phyloP scores from a whole-genome alignment of 2,113 vertebrate species.

The Gymnocephalus cernua region DNA sequence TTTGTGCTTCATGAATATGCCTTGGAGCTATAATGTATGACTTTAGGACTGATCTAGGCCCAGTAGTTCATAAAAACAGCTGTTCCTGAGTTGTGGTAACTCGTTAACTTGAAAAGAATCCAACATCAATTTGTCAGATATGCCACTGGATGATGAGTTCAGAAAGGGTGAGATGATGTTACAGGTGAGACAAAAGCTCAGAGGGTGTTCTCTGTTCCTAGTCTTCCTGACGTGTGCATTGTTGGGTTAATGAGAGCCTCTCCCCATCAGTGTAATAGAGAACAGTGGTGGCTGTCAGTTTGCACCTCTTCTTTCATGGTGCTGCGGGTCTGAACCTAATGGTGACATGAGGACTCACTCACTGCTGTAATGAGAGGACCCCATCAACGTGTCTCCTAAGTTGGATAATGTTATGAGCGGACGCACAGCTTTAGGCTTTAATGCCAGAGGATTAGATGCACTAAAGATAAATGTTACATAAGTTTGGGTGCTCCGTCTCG shows the following conservation, averaged over 20 bases:
- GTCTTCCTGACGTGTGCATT: conserved; percentile 61
- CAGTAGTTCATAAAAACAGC: not conserved
- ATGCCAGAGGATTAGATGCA: conserved; percentile 45
- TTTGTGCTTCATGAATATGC: not conserved
- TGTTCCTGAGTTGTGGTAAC: not conserved
- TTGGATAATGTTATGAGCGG: conserved; percentile 58
- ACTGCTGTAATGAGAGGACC: conserved; percentile 65
- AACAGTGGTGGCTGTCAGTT: conserved; percentile 67
- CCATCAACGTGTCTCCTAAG: conserved; percentile 46
- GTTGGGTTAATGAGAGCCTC: conserved; percentile 67
- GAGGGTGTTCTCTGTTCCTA: conserved; percentile 64
- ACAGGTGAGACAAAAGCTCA: conserved; percentile 73
- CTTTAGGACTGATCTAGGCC: not conserved
- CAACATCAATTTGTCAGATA: conserved; percentile 13
- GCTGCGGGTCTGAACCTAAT: conserved; percentile 48
- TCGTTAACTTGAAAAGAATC: not conserved
- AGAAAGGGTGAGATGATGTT: conserved; percentile 61
- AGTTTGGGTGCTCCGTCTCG: conserved; percentile 13
- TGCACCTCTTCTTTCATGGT: conserved; percentile 74
- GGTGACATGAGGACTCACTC: conserved; percentile 75
- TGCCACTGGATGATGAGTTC: conserved; percentile 38
- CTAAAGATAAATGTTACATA: conserved; percentile 49
- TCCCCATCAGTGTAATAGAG: conserved; percentile 74
- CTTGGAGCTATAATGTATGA: not conserved
- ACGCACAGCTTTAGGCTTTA: conserved; percentile 42